These are phyloP conservation scores for Acanthococcus lagerstroemiae DNA, from an alignment of 2,888 invertebrate genomes.

Conservation along the genomic window DNA sequence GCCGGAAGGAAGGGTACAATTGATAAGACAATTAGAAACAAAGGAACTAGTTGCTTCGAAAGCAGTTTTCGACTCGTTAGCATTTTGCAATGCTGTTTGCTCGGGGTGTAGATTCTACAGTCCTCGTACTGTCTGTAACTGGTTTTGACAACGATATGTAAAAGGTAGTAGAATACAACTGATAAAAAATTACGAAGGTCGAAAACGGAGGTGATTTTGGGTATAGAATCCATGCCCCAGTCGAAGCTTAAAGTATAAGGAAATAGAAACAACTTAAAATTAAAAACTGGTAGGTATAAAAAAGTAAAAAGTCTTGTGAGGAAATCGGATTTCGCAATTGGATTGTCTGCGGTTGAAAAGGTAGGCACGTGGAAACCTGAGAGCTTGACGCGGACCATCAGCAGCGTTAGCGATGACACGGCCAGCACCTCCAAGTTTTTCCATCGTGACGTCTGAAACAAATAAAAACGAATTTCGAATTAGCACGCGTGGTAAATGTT, in stretches of 20 bases:
- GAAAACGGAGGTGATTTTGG: constrained; percentile 62
- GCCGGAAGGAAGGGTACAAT: constrained; percentile 89
- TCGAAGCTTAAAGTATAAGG: constrained; percentile 87
- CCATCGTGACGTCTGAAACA: constrained; percentile 14
- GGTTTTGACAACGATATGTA: not conserved
- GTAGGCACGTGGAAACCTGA: constrained; percentile 61
- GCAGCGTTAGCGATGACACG: constrained; percentile 42
- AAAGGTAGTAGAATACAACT: constrained; percentile 56
- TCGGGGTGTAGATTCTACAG: not conserved
- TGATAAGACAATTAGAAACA: constrained; percentile 52
- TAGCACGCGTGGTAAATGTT: too few relatives aligned
- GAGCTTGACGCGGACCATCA: constrained; percentile 65
- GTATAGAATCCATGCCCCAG: constrained; percentile 96
- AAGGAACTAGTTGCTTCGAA: constrained; percentile 6
- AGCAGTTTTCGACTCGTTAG: not conserved
- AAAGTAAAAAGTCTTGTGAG: constrained; percentile 79
- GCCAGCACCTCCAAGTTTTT: constrained; percentile 29
- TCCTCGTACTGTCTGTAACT: not conserved
- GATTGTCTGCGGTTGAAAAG: constrained; percentile 91
- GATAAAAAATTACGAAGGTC: constrained; percentile 72
- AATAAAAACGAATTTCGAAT: constrained; percentile 4
- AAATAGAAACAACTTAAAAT: constrained; percentile 73
- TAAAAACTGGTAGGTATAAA: constrained; percentile 79
- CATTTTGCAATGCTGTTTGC: constrained; percentile 3
- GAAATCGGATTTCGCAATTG: constrained; percentile 73